These are phyloP conservation scores for Deilephila porcellus DNA, from an alignment of 2,888 invertebrate species.

Conservation along the genomic window DNA sequence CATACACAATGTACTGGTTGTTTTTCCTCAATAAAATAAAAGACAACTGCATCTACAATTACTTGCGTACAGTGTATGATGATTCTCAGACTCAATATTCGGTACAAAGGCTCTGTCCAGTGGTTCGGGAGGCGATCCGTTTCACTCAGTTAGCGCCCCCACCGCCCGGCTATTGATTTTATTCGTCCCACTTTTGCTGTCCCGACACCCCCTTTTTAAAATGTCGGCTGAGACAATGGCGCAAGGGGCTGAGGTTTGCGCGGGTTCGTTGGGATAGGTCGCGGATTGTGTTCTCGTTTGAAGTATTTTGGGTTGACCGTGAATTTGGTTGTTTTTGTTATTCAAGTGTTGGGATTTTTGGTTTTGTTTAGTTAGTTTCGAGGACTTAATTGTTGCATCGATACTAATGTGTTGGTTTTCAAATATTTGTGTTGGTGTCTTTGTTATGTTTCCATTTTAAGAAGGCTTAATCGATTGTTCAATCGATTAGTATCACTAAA, in stretches of 20 bases:
- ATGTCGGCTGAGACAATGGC: conserved; percentile 48
- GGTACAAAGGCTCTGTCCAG: conserved; percentile 36
- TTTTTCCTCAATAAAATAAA: too few relatives aligned
- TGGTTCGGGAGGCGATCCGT: conserved; percentile 59
- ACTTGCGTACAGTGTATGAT: background rate
- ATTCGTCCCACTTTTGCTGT: conserved; percentile 62
- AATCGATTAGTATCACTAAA: too few relatives aligned
- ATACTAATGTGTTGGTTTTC: too few relatives aligned
- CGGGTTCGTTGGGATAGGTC: conserved; percentile 23
- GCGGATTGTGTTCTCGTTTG: background rate
- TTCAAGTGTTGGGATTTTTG: background rate
- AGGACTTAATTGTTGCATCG: too few relatives aligned
- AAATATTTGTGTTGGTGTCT: too few relatives aligned
- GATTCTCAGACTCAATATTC: conserved; percentile 22
- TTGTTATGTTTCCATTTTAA: too few relatives aligned
- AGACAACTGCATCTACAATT: background rate
- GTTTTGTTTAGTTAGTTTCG: background rate
- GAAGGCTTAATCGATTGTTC: too few relatives aligned
- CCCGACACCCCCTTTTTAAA: conserved; percentile 63
- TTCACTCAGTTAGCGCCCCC: conserved; percentile 58
- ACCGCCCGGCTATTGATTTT: conserved; percentile 73
- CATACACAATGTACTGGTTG: too few relatives aligned
- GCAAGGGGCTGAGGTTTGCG: background rate
- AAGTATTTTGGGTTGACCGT: too few relatives aligned
- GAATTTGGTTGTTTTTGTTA: background rate